These are phyloP conservation scores for Dolomedes plantarius DNA, from an alignment of 2,888 invertebrate genomes.

Conservation along the genomic window DNA sequence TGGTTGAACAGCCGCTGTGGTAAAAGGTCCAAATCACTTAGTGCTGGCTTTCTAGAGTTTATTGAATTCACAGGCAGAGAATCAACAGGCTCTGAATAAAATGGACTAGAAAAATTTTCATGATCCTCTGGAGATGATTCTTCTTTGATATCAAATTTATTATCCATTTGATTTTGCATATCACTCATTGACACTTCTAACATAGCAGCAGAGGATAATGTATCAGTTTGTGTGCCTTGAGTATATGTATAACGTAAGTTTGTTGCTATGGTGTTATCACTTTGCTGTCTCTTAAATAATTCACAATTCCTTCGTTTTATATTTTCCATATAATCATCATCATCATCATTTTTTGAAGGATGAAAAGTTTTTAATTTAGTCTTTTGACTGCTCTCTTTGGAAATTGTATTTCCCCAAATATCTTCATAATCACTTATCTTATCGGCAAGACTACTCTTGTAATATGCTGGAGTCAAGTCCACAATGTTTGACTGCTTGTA, in stretches of 20 bases:
- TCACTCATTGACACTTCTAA: constrained; percentile 1
- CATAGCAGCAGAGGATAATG: neutral
- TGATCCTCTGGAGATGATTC: constrained; percentile 48
- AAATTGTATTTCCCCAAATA: constrained; percentile 85
- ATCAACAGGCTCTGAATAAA: constrained; percentile 93
- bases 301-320: constrained; percentile 13
- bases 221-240: constrained; percentile 61
- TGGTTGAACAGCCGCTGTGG: constrained; percentile 64
- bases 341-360: constrained; percentile 17
- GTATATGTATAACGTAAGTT: constrained; percentile 30
- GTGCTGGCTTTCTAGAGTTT: neutral
- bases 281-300: constrained; percentile 23
- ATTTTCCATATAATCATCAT: constrained; percentile 21
- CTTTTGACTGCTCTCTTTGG: constrained; percentile 29
- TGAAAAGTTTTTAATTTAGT: constrained; percentile 43
- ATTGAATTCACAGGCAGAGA: constrained; percentile 77
- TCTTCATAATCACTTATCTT: constrained; percentile 97
- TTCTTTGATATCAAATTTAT: constrained; percentile 14
- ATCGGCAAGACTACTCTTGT: constrained; percentile 90
- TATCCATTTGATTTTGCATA: constrained; percentile 19
- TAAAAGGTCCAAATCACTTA: constrained; percentile 22
- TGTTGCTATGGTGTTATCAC: constrained; percentile 20
- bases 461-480: constrained; percentile 76
- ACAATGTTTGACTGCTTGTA: constrained; percentile 67
- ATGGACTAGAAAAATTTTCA: constrained; percentile 82